A percentile compares a stretch with the other conserved stretches of the same genome.
Evolutionary conservation across 2,113 vertebrate genomes (phyloP).

Genomic region (Nymphicus hollandicus): DNA sequence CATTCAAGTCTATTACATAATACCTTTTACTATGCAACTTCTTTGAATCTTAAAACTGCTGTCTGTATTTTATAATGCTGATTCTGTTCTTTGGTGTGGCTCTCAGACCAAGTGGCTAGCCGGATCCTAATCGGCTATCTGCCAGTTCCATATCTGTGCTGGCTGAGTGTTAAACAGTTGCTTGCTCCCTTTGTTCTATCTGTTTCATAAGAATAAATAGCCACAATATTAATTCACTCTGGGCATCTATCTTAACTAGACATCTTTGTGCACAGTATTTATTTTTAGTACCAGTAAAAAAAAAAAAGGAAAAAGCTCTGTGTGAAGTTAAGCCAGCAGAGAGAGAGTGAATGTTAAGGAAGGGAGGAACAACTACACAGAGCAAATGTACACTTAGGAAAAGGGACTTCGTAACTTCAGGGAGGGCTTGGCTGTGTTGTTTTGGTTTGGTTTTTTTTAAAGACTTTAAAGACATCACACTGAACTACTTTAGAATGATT

Average conservation of each 20-base stretch:
- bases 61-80: background rate
- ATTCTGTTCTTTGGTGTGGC: background rate
- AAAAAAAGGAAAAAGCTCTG: background rate
- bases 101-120: background rate
- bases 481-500: slow-evolving; percentile 12
- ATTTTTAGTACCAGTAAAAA: background rate
- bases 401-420: background rate
- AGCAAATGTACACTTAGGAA: background rate
- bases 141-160: background rate
- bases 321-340: slow-evolving; percentile 29
- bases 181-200: background rate
- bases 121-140: background rate
- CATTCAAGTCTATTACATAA: background rate
- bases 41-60: background rate
- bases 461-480: slow-evolving; percentile 32
- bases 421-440: background rate
- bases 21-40: background rate
- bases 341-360: background rate
- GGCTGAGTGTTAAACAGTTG: background rate
- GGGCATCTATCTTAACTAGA: slow-evolving; percentile 19
- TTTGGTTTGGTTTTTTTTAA: background rate
- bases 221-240: background rate
- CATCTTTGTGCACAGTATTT: slow-evolving; percentile 7
- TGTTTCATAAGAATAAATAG: slow-evolving; percentile 12
- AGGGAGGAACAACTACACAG: background rate